A percentile compares a stretch with the other conserved stretches of the same genome.
Evolutionary conservation across 2,888 invertebrate species (phyloP).

Genomic region (Liposcelis brunnea): DNA sequence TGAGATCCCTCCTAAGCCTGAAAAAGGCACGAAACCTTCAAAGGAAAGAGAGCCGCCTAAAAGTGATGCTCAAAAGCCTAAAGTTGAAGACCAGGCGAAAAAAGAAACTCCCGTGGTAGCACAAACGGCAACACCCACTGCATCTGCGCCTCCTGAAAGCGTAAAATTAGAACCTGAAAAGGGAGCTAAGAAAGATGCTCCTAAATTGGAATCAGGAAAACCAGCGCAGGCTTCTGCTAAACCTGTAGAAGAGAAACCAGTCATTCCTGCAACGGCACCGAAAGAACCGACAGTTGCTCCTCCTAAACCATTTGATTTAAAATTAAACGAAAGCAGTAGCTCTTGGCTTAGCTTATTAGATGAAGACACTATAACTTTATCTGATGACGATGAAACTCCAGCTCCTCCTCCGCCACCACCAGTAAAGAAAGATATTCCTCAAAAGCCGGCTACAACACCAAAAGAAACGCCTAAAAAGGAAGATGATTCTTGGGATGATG

Average conservation of each 20-base stretch:
- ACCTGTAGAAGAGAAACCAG: not conserved
- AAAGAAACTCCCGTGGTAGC: not conserved
- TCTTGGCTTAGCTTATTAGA: not conserved
- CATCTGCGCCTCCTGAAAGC: not conserved
- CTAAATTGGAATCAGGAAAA: not conserved
- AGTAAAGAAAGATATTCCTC: conserved; percentile 4
- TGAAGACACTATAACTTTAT: not conserved
- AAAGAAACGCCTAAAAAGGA: not conserved
- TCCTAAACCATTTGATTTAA: conserved; percentile 2
- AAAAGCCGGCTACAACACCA: not conserved
- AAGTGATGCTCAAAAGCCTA: too few species aligned
- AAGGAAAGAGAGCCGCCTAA: too few species aligned
- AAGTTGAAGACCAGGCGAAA: too few species aligned
- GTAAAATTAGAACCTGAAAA: too few species aligned
- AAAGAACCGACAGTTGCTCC: not conserved
- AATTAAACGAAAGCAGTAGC: not conserved
- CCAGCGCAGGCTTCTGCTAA: not conserved
- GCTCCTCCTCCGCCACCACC: not conserved
- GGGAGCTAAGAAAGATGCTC: too few species aligned
- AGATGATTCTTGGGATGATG: not conserved
- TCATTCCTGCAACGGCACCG: not conserved
- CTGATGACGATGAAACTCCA: conserved; percentile 3
- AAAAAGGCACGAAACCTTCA: too few species aligned
- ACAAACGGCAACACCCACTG: not conserved
- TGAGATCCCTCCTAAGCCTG: too few species aligned